Base-by-base conservation (phyloP, 2,888 invertebrate genomes). In the Philereme transversata region DNA sequence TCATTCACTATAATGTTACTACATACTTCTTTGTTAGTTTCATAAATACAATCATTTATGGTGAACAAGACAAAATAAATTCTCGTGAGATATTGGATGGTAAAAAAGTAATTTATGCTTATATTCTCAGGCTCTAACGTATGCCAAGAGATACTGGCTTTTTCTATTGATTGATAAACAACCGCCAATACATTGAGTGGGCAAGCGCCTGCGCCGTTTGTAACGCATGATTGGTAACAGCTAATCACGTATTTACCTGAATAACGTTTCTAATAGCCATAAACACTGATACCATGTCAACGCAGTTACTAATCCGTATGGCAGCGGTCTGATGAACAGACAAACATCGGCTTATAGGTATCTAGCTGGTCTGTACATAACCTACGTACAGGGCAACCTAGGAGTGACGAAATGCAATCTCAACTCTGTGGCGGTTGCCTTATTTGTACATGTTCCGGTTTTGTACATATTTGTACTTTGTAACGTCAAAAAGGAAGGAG, bases 401-500 rank as follows among this genome's bases (percentile, higher is more conserved):
- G 8, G 36, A 6, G 49, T 49, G 49, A 5, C 8, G 49, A 36
- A 45, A 45, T 22, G 6, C 45, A n/a, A n/a, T 45, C 6, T 45
- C 5, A 8, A 34, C 11, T 5, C 33, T 34, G 8, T 34, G 43
- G 51, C 33, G 33, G 52, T 52, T 48, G 47, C 36, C 47, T 43
- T 53, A 44, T 38, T 44, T 45, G 35, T 11, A 51, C 41, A 40
- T 41, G 45, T 48, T 57, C 53, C 61, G 57, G 61, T 11, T 9
- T 49, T 10, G 33, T 38, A 33, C 50, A 56, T 56, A 50, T 57
- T 61, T 54, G 40, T 50, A 35, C 40, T 52, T 43, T 6, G 36
- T 50, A 57, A 50, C 49, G 41, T 44, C 7, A 48, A 51, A 61
- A 52, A 49, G 48, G 48, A 52, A 57, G 50, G 49, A 8, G 47